Evolutionary conservation across 2,888 invertebrate species (phyloP), one percentile per base, ranked within the genome.

Genomic region (Spisula solida): DNA sequence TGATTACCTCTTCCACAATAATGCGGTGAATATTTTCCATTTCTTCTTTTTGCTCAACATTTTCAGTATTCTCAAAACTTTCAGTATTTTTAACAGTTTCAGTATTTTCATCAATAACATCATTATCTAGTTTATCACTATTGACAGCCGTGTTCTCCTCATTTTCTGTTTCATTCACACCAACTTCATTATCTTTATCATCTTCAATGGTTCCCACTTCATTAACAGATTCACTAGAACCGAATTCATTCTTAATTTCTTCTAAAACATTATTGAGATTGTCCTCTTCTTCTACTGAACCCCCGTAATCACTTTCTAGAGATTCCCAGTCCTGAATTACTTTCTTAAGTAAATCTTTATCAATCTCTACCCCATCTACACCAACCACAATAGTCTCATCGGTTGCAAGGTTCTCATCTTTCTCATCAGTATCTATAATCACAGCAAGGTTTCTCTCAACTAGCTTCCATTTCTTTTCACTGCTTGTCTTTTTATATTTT

Each of bases 231-330:
- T 29, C 75, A 75, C 16, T 75, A 75, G 34, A 75, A 4, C 34
- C 34, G 31, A 75, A 75, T 6, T 75, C 75, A 34, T 75, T 75
- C 31, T 47, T 31, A 25, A 92, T 48, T 82, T 92, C 92, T 55
- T 92, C 92, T 5, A 92, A n/a, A 2, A 60, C 82, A 81, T 92
- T 92, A 55, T 82, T 88, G 1, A 90, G 87, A 87, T 92, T 92
- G 56, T 92, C 92, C 12, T 82, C 79, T 82, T 92, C 91, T 48
- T 92, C 92, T 10, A 75, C 41, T 1, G 89, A 85, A 20, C 78
- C 89, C 8, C 86, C 91, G 48, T 84, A 79, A 48, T 89, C 89
- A 82, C 88, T 91, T 48, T 92, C 92, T 8, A 84, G 51, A 14
- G 92, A 89, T 48, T 89, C 92, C 88, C 88, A 88, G 56, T 87